Evolutionary conservation across 2,797 vertebrate species (phyloP).

Genomic region (Lemur catta): DNA sequence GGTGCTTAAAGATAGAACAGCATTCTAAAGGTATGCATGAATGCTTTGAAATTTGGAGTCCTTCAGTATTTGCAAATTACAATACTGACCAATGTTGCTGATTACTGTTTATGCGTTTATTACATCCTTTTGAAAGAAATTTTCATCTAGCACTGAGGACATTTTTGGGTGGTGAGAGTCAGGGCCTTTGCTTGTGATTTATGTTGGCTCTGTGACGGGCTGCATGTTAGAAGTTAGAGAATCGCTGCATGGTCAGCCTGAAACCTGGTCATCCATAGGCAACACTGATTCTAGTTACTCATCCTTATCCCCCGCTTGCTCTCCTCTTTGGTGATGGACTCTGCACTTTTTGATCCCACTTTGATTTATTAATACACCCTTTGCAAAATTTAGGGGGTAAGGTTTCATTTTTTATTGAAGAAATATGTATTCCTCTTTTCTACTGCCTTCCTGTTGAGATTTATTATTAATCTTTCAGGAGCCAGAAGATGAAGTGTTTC

Average conservation of each 20-base stretch:
- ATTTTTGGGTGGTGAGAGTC: neutral
- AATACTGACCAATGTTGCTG: neutral
- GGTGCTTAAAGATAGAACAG: neutral
- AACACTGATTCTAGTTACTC: neutral
- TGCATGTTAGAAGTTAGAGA: neutral
- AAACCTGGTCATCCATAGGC: neutral
- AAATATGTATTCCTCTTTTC: neutral
- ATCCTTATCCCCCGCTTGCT: neutral
- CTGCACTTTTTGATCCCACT: neutral
- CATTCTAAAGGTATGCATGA: neutral
- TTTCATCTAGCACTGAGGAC: neutral
- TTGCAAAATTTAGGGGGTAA: neutral
- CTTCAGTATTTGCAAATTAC: neutral
- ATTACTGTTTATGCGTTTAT: neutral
- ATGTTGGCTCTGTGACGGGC: neutral
- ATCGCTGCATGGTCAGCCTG: neutral
- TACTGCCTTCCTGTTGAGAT: neutral
- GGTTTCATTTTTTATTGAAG: constrained; percentile 2
- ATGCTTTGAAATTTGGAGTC: neutral
- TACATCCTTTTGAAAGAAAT: neutral
- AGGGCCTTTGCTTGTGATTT: neutral
- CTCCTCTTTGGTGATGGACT: neutral
- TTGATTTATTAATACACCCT: neutral
- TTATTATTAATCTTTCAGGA: constrained; percentile 84
- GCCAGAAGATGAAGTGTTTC: constrained; percentile 92